Base-by-base conservation (phyloP, 2,888 invertebrate genomes). In the Drosophila cracens region DNA sequence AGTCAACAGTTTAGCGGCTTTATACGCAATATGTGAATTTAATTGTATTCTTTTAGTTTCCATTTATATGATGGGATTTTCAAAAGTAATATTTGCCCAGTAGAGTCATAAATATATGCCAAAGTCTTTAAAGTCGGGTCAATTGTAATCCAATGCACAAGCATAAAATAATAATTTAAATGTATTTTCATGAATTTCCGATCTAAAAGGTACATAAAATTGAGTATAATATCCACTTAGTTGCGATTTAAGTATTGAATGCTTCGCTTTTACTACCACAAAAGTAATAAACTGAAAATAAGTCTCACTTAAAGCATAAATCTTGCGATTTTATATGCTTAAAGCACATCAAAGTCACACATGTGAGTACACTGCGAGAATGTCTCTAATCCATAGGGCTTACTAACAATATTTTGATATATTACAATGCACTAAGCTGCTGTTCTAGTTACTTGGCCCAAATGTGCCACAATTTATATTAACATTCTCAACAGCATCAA, bases 351-450 rank as follows among this genome's bases (percentile, higher is more conserved):
- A 52, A 49, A 18, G 29, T 43, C 43, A n/a, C 31, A 29, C 49
- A 40, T 21, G 38, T 61, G 34, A 38, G 40, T 51, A 48, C 16
- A 25, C 7, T 25, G 25, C 11, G 10, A 54, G 4, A 36, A 27
- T 27, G 25, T 4, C 8, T 16, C 11, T 18, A 56, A 25, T 1
- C 27, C 4, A 25, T 2, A 69, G 58, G 48, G 59, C 68, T 57
- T 29, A 40, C 51, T 18, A 51, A 62, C 27, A 70, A 72, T 76
- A 79, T 69, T 53, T 66, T 79, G 76, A 87, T 81, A 87, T 87
- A 84, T 79, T 68, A 10, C 57, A 60, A 48, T 40, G 4, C 33
- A 56, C 21, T 51, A 27, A 74, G 46, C 33, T 27, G 34, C 46
- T 29, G 48, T 48, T 48, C 79, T 67, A 79, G 79, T 83, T 83